These are phyloP conservation scores for Kradibia gibbosae DNA, from an alignment of 1,140 invertebrate genomes.

Conservation along the genomic window DNA sequence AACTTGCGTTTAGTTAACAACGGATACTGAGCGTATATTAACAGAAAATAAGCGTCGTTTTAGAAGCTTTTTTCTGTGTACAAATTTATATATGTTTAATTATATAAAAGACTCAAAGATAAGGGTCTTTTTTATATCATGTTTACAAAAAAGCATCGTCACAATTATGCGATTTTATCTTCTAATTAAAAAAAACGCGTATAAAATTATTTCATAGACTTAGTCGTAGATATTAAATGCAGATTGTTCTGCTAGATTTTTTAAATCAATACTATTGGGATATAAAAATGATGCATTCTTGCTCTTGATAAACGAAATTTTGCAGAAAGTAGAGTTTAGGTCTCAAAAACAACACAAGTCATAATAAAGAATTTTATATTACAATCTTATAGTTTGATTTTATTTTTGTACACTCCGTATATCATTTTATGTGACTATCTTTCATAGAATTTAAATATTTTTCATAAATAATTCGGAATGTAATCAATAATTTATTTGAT, in stretches of 20 bases:
- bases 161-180: constrained; percentile 17
- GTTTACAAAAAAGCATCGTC: constrained; percentile 4
- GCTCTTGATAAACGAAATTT: constrained; percentile 13
- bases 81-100: constrained; percentile 41
- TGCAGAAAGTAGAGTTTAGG: constrained; percentile 13
- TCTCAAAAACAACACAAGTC: constrained; percentile 18
- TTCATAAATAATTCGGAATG: no score
- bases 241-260: constrained; percentile 33
- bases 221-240: constrained; percentile 27
- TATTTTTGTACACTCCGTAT: neutral
- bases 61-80: constrained; percentile 50
- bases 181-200: constrained; percentile 29
- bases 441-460: neutral
- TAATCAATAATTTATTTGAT: no score
- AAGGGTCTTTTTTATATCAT: constrained; percentile 7
- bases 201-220: constrained; percentile 38
- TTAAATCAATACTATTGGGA: neutral
- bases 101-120: constrained; percentile 18
- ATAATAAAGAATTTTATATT: constrained; percentile 51
- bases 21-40: constrained; percentile 37
- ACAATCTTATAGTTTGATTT: constrained; percentile 28
- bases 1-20: constrained; percentile 41
- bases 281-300: constrained; percentile 30
- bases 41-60: constrained; percentile 50
- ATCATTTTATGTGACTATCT: neutral